Base-by-base conservation (phyloP, 2,888 invertebrate species). In the Tachina grossa region DNA sequence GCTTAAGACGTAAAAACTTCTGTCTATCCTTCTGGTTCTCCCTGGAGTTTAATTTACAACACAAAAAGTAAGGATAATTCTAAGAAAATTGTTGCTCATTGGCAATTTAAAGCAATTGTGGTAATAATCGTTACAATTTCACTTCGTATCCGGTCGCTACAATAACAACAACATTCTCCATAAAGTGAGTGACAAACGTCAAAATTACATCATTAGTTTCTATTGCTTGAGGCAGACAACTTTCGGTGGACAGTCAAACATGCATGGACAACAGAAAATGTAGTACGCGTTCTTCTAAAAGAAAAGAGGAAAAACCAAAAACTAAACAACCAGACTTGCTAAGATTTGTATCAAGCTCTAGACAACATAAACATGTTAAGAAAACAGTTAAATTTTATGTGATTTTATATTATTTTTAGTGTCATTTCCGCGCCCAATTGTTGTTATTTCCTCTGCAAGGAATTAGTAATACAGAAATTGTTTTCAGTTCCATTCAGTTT, bases 371-470 rank as follows among this genome's bases (percentile, higher is more conserved):
- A 83, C 68, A 74, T 63, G 51, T 68, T 57, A 79, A 68, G 49
- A 74, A 68, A 76, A 53, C 57, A 61, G 61, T 81, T 61, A 61
- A 81, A 75, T 75, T 81, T 81, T 81, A 81, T 81, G 14, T 69
- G 75, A 90, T 89, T 89, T 87, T 86, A 88, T 90, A 89, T 90
- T 85, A 76, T 85, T 83, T 85, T 85, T 89, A 90, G 87, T 89
- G 89, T 89, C 90, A 90, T 89, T 90, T 90, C 90, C 90, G 89
- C 89, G 89, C 89, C 89, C 89, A 89, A 89, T 89, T 89, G 88
- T 89, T 88, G 87, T 89, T 87, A 88, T 88, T 89, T 90, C 90
- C 90, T 78, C 69, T 83, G 39, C 41, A 22, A 41, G 31, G 49
- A 82, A 47, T 77, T 51, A 63, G 59, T 61, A 69, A 61, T 51